A percentile compares a stretch with the other conserved stretches of the same genome.
phyloP scores from a whole-genome alignment of 2,888 invertebrate species.

The Ochropleura plecta region DNA sequence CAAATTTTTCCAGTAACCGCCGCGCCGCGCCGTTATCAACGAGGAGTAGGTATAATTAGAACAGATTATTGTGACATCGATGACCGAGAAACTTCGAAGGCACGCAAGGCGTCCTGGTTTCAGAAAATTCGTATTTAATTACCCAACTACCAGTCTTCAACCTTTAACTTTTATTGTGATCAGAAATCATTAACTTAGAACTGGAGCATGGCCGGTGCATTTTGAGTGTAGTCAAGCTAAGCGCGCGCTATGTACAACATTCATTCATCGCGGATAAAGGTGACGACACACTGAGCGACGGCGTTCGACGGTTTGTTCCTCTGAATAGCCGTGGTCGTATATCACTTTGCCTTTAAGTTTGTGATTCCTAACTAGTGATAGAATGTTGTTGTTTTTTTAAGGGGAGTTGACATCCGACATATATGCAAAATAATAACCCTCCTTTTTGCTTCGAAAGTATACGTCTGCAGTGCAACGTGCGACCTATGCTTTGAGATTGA shows the following conservation, averaged over 20 bases:
- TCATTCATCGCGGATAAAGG: not conserved
- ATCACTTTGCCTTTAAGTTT: no score
- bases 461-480: no score
- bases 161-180: constrained; percentile 74
- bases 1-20: constrained; percentile 40
- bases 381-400: no score
- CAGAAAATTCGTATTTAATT: constrained; percentile 55
- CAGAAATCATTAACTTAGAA: constrained; percentile 55
- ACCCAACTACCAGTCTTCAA: constrained; percentile 54
- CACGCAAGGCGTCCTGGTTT: constrained; percentile 62
- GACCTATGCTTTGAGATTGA: no score
- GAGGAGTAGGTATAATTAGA: constrained; percentile 43
- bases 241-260: not conserved
- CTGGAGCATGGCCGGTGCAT: constrained; percentile 65
- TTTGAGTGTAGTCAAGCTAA: constrained; percentile 32
- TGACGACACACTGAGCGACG: not conserved
- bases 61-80: constrained; percentile 40
- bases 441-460: no score
- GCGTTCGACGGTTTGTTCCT: not conserved
- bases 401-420: no score
- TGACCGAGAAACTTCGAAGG: constrained; percentile 50
- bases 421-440: no score
- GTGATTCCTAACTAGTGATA: no score
- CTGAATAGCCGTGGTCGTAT: no score
- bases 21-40: constrained; percentile 20